Percentiles rank a stretch among this genome's conserved stretches.
Conservation (phyloP, 2,797 vertebrate genomes). For the Myoxocephalus aenaeus region DNA sequence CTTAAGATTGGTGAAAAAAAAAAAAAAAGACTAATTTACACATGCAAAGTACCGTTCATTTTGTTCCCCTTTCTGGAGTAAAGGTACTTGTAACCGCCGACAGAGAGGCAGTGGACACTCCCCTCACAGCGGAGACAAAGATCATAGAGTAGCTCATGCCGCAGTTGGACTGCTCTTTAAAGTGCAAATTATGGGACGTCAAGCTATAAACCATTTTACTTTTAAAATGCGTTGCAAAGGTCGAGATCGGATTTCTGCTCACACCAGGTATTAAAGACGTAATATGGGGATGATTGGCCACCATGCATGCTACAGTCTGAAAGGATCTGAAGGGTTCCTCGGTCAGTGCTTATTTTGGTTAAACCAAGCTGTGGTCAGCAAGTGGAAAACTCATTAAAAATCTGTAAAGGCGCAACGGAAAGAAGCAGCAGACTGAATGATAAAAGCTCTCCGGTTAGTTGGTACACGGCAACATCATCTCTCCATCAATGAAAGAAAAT, state of each 20-base stretch:
- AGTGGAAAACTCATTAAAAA: conserved; percentile 46
- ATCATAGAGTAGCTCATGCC: conserved; percentile 5
- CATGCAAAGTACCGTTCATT: conserved; percentile 26
- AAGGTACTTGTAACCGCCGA: conserved; percentile 19
- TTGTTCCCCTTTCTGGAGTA: conserved; percentile 2
- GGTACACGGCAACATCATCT: background rate
- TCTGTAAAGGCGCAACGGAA: conserved; percentile 11
- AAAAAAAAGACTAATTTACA: too few species aligned
- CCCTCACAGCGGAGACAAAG: conserved; percentile 4
- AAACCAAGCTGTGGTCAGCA: conserved; percentile 36
- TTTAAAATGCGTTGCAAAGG: conserved; percentile 16
- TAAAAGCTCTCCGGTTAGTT: conserved; percentile 1
- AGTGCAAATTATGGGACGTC: conserved; percentile 2
- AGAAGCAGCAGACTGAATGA: conserved; percentile 4
- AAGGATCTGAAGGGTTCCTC: conserved; percentile 20
- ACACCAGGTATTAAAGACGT: background rate
- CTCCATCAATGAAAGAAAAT: conserved; percentile 42
- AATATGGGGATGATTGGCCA: conserved; percentile 6
- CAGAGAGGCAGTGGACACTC: conserved; percentile 6
- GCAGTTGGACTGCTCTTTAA: conserved; percentile 5
- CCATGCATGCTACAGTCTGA: conserved; percentile 4
- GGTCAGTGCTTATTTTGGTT: conserved; percentile 23
- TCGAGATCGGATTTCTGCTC: conserved; percentile 19
- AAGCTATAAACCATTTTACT: conserved; percentile 7
- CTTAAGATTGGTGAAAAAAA: background rate